Evolutionary conservation across 2,888 invertebrate species (phyloP).

Genomic region (Omphaloscelis lunosa): DNA sequence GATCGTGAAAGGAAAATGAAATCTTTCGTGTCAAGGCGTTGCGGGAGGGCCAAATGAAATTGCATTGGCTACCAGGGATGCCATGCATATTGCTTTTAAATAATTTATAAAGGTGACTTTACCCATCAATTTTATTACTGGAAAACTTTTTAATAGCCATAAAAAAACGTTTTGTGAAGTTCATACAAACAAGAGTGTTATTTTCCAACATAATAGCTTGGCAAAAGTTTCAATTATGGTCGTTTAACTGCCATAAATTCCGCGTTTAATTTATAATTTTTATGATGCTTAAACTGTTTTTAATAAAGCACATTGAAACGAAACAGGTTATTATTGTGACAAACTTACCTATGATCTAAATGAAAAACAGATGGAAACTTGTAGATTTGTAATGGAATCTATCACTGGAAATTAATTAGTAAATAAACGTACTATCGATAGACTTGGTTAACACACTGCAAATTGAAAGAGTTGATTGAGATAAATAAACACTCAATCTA

Average conservation of each 20-base stretch:
- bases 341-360: neutral
- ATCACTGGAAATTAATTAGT: neutral
- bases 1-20: slow-evolving; percentile 24
- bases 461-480: neutral
- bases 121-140: slow-evolving; percentile 30
- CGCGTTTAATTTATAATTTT: slow-evolving; percentile 38
- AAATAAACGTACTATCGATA: neutral
- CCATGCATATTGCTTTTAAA: slow-evolving; percentile 38
- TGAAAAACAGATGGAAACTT: neutral
- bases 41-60: slow-evolving; percentile 13
- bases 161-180: slow-evolving; percentile 40
- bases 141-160: slow-evolving; percentile 49
- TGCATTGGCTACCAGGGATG: slow-evolving; percentile 9
- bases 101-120: slow-evolving; percentile 34
- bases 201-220: slow-evolving; percentile 47
- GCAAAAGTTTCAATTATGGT: slow-evolving; percentile 49
- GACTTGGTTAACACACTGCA: neutral
- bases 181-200: slow-evolving; percentile 49
- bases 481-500: neutral
- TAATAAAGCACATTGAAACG: slow-evolving; percentile 13
- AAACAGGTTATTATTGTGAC: neutral
- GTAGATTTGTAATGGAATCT: neutral
- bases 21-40: slow-evolving; percentile 16
- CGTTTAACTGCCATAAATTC: slow-evolving; percentile 48
- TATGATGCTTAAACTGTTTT: slow-evolving; percentile 33